Base-by-base conservation (phyloP, 2,113 vertebrate species). In the Sialia sialis region DNA sequence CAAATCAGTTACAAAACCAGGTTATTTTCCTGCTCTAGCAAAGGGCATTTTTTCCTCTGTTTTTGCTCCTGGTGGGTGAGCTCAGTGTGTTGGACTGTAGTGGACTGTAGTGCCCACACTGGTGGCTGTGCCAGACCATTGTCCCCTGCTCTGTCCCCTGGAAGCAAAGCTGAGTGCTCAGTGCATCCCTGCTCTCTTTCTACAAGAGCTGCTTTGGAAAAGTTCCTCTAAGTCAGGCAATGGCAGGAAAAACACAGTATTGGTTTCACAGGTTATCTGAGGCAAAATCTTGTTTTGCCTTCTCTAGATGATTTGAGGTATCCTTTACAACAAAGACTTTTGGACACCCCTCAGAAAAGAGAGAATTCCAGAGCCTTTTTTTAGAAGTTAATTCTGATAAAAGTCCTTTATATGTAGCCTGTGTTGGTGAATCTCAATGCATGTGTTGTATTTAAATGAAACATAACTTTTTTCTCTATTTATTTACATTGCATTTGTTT, bases 191-290 rank as follows among this genome's bases (percentile, higher is more conserved):
- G 34, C 6, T 49, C 72, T 51, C 49, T 20, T 84, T 25, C 87
- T 55, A 8, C 29, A 63, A 44, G 36, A 59, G n/a, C 43, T 67
- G 55, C 43, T 69, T 75, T 80, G 75, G 77, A 83, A 95, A 91
- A 13, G 11, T 7, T 49, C 77, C 44, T 85, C 19, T 51, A 80
- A 46, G 27, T 79, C 8, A 3, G 87, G 62, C 49, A 32, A 23
- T 56, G 70, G 43, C 62, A 90, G 73, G 52, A 76, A 93, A 94
- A 97, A 39, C 51, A 87, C 51, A 30, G 75, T 76, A 85, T 94
- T 96, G 81, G 96, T 97, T 97, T 96, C 9, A 10, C 43, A 82
- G 76, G 73, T 82, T 93, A 69, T 76, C 88, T 83, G 51, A 94
- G 77, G 83, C 36, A 60, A 93, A 82, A 77, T 52, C 73, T 34